Base-by-base conservation (phyloP, 2,113 vertebrate genomes). In the Lamprologus callipterus region DNA sequence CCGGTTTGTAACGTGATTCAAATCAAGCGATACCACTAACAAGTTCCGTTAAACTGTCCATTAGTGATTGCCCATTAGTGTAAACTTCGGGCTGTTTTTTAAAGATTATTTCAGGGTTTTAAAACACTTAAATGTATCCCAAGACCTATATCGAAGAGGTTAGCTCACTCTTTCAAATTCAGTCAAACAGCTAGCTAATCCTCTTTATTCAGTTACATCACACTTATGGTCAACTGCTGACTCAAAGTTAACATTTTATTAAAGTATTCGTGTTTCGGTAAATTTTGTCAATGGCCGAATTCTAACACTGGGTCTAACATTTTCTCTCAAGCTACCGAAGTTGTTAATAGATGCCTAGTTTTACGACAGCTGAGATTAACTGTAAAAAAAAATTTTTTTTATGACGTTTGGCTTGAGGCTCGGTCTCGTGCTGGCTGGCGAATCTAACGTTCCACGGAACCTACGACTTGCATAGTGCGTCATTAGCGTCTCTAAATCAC, bases 11-110 rank as follows among this genome's bases (percentile, higher is more conserved):
- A n/a, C 8, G 87, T 73, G 91, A 91, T 79, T 33, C 68, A 70
- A 89, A 89, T 89, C 80, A 90, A 88, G 82, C 57, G 4, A 13
- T 33, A 16, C 78, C 40, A 19, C n/a, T 86, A 89, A 94, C 73
- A 4, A 63, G n/a, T 7, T 5, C 26, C 37, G 6, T 75, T 21
- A 75, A 3, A 8, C n/a, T 2, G 3, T 21, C 70, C 2, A 87
- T 91, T 88, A 89, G 5, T 11, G 42, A 12, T 8, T 3, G 26
- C 2, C 14, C 0, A 12, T 57, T 49, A 60, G 14, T 40, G 28
- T 42, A 79, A 80, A 17, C 9, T 3, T 21, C 6, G 16, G 5
- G 10, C 23, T 65, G 14, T n/a, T 14, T 40, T 42, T 1, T 2
- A 3, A 28, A 35, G 3, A 26, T 19, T 4, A 16, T 78, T 78